These are phyloP conservation scores for Standfussiana lucernea DNA, from an alignment of 2,888 invertebrate genomes.

Conservation along the genomic window DNA sequence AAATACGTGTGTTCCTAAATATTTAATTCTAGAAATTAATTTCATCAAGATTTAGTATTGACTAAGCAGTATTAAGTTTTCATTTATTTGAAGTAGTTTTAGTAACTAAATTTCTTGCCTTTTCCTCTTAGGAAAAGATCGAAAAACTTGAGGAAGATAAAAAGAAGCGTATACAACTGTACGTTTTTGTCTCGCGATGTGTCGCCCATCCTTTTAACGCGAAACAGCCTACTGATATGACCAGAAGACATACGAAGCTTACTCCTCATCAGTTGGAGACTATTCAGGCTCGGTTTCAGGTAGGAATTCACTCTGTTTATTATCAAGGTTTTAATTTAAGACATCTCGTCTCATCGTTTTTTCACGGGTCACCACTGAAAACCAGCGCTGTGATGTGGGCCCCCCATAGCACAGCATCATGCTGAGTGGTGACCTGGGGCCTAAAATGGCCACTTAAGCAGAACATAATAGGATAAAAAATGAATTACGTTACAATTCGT, in stretches of 20 bases:
- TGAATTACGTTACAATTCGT: too few relatives aligned
- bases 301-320: slow-evolving; percentile 75
- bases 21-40: background rate
- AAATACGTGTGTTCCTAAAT: slow-evolving; percentile 30
- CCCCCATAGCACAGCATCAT: too few relatives aligned
- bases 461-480: too few relatives aligned
- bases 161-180: slow-evolving; percentile 98
- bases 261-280: slow-evolving; percentile 98
- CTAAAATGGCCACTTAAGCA: too few relatives aligned
- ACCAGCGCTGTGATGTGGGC: too few relatives aligned
- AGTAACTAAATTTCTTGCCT: slow-evolving; percentile 17
- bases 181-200: slow-evolving; percentile 99
- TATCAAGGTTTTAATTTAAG: background rate
- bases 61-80: background rate
- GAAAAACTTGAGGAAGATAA: slow-evolving; percentile 99
- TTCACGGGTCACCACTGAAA: too few relatives aligned
- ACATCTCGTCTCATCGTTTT: too few relatives aligned
- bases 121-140: slow-evolving; percentile 94
- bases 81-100: slow-evolving; percentile 4
- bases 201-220: slow-evolving; percentile 99
- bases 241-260: slow-evolving; percentile 98
- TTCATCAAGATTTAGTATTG: slow-evolving; percentile 9
- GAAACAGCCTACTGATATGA: slow-evolving; percentile 99
- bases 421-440: too few relatives aligned
- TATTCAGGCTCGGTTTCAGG: slow-evolving; percentile 98